These are phyloP conservation scores for Prochilodus magdalenae DNA, from an alignment of 2,113 vertebrate genomes.

Conservation along the genomic window DNA sequence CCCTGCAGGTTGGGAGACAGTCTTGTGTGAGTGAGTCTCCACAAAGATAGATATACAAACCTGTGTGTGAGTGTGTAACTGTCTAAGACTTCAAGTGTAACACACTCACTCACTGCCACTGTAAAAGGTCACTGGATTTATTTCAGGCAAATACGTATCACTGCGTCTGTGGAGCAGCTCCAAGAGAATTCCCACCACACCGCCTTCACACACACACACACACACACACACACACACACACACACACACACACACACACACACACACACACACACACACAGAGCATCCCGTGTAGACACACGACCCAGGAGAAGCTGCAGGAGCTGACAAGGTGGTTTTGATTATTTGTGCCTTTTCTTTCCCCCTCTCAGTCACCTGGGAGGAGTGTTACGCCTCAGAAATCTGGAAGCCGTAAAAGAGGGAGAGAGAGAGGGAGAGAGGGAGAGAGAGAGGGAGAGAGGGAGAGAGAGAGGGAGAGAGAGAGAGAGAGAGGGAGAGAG, in stretches of 20 bases:
- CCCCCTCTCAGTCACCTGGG: neutral
- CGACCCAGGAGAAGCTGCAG: neutral
- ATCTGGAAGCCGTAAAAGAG: constrained; percentile 18
- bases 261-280: no score
- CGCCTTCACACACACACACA: no score
- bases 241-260: no score
- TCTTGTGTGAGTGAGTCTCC: no score
- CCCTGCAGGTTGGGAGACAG: no score
- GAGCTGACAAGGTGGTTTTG: neutral
- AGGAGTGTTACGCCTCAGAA: constrained; percentile 1
- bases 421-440: neutral
- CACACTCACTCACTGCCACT: neutral
- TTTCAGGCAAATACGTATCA: neutral
- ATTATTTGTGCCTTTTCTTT: neutral
- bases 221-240: no score
- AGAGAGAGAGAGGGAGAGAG: constrained; percentile 6
- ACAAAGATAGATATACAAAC: no score
- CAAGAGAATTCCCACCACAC: neutral
- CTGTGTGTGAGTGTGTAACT: neutral
- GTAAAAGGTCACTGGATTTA: neutral
- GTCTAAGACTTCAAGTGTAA: neutral
- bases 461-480: neutral
- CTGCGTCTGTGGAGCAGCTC: neutral
- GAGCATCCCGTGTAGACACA: no score
- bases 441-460: constrained; percentile 6